Conservation (phyloP, 2,888 invertebrate genomes). For the Conchocele bisecta region DNA sequence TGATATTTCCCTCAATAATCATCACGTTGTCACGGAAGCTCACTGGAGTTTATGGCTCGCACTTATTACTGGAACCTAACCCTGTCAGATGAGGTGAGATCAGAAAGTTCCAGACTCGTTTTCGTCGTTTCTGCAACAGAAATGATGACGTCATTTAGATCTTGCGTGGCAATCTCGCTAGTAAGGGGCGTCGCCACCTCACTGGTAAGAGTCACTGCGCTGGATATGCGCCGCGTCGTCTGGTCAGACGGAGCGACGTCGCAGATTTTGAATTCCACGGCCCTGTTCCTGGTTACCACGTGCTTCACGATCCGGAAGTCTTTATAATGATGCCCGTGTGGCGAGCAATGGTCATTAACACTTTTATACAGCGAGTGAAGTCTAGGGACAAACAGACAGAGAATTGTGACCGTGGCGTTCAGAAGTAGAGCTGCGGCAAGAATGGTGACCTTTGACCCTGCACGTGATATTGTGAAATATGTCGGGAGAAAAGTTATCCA, state of each 20-base stretch:
- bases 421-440: constrained; percentile 66
- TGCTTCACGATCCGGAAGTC: constrained; percentile 55
- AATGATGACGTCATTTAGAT: no score
- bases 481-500: constrained; percentile 71
- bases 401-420: constrained; percentile 67
- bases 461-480: constrained; percentile 63
- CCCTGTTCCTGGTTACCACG: constrained; percentile 46
- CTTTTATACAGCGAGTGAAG: constrained; percentile 64
- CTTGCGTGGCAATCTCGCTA: no score
- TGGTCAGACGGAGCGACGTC: background rate
- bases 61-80: no score
- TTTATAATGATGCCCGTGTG: constrained; percentile 28
- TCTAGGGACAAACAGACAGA: constrained; percentile 73
- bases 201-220: constrained; percentile 9
- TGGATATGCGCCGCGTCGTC: constrained; percentile 3
- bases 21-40: no score
- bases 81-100: no score
- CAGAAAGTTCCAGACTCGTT: no score
- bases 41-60: no score
- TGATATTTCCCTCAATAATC: no score
- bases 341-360: constrained; percentile 21
- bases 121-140: no score
- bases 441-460: constrained; percentile 59
- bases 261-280: constrained; percentile 4
- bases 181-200: constrained; percentile 9